Conservation (phyloP, 2,888 invertebrate genomes). For the Lasiommata megera region DNA sequence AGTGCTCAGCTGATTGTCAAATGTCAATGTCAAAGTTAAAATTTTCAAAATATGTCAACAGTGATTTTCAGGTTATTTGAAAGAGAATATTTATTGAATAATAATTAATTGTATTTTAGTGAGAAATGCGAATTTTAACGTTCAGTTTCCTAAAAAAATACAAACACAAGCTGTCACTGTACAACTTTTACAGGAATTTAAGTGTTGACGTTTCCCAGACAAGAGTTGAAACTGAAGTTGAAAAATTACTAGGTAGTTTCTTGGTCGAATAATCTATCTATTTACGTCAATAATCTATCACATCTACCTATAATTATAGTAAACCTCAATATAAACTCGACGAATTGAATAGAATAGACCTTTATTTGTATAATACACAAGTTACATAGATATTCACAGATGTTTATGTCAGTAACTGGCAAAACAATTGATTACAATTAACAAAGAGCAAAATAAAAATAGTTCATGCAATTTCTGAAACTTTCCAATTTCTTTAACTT, state of each 20-base stretch:
- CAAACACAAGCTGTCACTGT: conserved; percentile 41
- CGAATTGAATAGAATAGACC: too few relatives aligned
- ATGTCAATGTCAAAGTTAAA: conserved; percentile 1
- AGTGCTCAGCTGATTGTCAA: conserved; percentile 19
- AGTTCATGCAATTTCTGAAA: too few relatives aligned
- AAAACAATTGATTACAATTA: too few relatives aligned
- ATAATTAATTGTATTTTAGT: too few relatives aligned
- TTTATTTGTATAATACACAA: too few relatives aligned
- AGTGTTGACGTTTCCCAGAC: conserved; percentile 14
- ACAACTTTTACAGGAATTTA: conserved; percentile 12
- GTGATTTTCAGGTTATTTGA: neutral
- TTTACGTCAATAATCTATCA: neutral
- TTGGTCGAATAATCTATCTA: too few relatives aligned
- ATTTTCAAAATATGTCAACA: neutral
- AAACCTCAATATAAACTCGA: too few relatives aligned
- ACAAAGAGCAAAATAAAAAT: too few relatives aligned
- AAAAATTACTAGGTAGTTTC: conserved; percentile 27
- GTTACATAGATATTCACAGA: too few relatives aligned
- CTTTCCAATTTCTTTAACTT: too few relatives aligned
- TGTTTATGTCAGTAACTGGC: too few relatives aligned
- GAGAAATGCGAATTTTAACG: conserved; percentile 54
- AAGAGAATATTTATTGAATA: conserved; percentile 1
- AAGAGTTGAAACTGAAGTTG: conserved; percentile 1
- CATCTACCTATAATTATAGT: too few relatives aligned
- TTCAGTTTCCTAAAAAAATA: conserved; percentile 53